phyloP scores from a whole-genome alignment of 1,140 invertebrate genomes.

The Paraescarpia echinospica region DNA sequence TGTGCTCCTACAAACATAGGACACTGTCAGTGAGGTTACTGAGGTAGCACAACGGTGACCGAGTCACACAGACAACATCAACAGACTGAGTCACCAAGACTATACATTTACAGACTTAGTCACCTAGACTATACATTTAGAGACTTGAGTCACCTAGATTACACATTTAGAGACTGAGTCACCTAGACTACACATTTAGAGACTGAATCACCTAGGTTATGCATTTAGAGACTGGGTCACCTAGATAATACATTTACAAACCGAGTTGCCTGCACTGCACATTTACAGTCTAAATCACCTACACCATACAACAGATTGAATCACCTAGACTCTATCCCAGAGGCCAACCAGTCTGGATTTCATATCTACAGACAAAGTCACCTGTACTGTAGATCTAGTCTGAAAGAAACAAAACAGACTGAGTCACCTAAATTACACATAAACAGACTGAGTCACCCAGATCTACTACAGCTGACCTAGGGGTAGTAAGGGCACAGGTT shows the following conservation, averaged over 20 bases:
- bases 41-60: neutral
- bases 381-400: too few species aligned
- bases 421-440: too few species aligned
- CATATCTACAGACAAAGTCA: too few species aligned
- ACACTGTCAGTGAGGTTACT: too few species aligned
- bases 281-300: too few species aligned
- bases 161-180: neutral
- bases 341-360: too few species aligned
- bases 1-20: constrained; percentile 74
- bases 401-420: too few species aligned
- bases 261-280: neutral
- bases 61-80: neutral
- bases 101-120: neutral
- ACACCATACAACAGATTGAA: too few species aligned
- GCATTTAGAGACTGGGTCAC: neutral
- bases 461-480: too few species aligned
- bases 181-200: neutral
- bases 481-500: too few species aligned
- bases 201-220: neutral
- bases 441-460: too few species aligned
- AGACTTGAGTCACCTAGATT: neutral
- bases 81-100: neutral
- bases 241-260: neutral
- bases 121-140: neutral
- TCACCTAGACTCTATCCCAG: too few species aligned